Evolutionary conservation across 2,888 invertebrate genomes (phyloP), one percentile per base, ranked within the genome.

Genomic region (Schizotus pectinicornis): DNA sequence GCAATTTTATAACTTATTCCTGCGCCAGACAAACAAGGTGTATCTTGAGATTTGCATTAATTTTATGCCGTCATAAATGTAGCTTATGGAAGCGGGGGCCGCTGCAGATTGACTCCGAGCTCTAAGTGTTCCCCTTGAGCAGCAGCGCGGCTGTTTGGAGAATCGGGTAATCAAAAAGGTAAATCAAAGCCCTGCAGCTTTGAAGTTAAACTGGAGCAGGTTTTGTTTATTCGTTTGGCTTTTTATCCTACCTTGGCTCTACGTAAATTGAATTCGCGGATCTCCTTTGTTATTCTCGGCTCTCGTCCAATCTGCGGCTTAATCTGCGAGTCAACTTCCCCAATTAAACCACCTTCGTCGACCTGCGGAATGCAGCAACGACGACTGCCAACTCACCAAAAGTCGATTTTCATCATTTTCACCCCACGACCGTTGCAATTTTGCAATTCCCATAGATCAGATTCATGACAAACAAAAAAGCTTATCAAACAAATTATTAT

Each of bases 1-100:
- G 70, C 71, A 76, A 74, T 76, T 76, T 74, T 76, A 74, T 76
- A 74, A 76, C 76, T 77, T 74, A 74, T 75, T 75, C 71, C 73
- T 63, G 63, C 60, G 34, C 69, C 73, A 71, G 70, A 73, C 76
- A 75, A 76, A 76, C 76, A 78, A 78, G 78, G 78, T 78, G 76
- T 77, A 78, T 78, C 76, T 75, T 64, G 75, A 78, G 78, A 78
- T 79, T 79, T 79, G 78, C 79, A 79, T 79, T 79, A 79, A 79
- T 79, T 79, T 78, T 77, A 78, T 78, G 74, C 76, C 74, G 68
- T 76, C 79, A 77, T 79, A 79, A 79, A 78, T 77, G 77, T 76
- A 76, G 77, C 71, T 71, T 69, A 66, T 63, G 57, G 62, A 67
- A 62, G 64, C 64, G 63, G 68, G 67, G 50, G 36, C 12, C 12